These are phyloP conservation scores for Drosophila setosimentum DNA, from an alignment of 2,888 invertebrate genomes.

Conservation along the genomic window DNA sequence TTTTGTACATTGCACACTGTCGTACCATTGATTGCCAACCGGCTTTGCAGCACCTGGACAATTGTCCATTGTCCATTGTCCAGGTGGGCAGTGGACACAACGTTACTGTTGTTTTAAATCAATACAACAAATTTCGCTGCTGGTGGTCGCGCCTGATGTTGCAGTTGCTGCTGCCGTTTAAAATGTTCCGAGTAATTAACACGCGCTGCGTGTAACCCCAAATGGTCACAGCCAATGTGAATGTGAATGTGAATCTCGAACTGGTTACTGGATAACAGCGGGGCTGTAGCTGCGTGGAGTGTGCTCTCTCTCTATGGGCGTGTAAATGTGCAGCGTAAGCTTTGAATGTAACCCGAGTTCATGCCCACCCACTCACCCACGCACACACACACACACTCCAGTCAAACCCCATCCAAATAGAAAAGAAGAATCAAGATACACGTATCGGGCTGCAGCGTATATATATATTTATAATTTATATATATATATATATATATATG, in stretches of 20 bases:
- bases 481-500: not conserved
- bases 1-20: slow-evolving; percentile 30
- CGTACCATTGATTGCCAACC: slow-evolving; percentile 64
- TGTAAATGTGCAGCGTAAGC: slow-evolving; percentile 75
- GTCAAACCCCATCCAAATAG: slow-evolving; percentile 34
- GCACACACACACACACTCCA: slow-evolving; percentile 4
- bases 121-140: slow-evolving; percentile 75
- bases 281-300: not conserved
- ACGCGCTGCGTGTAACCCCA: slow-evolving; percentile 78
- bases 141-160: slow-evolving; percentile 44
- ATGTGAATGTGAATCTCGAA: slow-evolving; percentile 12
- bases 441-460: slow-evolving; percentile 26
- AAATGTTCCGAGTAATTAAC: slow-evolving; percentile 79
- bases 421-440: slow-evolving; percentile 42
- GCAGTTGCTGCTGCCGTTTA: slow-evolving; percentile 59
- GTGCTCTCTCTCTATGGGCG: not conserved
- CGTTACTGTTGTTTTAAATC: slow-evolving; percentile 61
- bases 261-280: not conserved
- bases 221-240: slow-evolving; percentile 46
- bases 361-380: slow-evolving; percentile 28
- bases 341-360: slow-evolving; percentile 24
- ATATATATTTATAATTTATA: not conserved
- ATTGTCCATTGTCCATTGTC: slow-evolving; percentile 1
- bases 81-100: slow-evolving; percentile 11
- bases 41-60: slow-evolving; percentile 49